These are phyloP conservation scores for Rana temporaria DNA, from an alignment of 2,113 vertebrate genomes.

Conservation along the genomic window DNA sequence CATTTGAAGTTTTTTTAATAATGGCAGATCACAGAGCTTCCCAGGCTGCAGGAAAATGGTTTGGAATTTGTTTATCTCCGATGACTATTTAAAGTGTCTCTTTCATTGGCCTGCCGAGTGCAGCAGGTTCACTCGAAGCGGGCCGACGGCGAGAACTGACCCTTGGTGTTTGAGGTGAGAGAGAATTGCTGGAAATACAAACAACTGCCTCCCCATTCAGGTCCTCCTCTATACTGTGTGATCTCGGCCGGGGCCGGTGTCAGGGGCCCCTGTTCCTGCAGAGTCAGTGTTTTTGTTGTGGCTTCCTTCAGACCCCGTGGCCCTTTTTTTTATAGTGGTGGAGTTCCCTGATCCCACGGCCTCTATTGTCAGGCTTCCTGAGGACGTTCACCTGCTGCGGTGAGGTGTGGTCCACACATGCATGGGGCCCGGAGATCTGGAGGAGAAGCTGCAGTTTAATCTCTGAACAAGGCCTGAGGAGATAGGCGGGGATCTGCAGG, in stretches of 20 bases:
- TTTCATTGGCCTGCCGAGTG: no score
- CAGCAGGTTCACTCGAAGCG: no score
- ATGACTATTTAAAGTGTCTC: no score
- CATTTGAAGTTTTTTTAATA: no score
- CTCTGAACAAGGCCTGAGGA: neutral
- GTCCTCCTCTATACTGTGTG: neutral
- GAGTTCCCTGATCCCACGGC: no score
- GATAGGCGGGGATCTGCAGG: neutral
- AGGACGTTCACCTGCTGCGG: conserved; percentile 27
- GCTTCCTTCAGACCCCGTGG: neutral
- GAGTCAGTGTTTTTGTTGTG: neutral
- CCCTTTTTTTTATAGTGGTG: neutral
- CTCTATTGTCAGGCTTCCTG: conserved; percentile 31
- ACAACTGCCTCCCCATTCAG: neutral
- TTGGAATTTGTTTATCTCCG: no score
- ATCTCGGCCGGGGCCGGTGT: conserved; percentile 5
- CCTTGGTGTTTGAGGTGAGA: no score
- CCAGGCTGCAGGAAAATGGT: no score
- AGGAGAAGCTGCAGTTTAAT: neutral
- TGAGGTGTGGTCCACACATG: neutral
- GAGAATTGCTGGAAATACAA: no score
- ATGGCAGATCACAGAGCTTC: no score
- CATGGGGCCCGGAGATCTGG: neutral
- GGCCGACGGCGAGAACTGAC: no score
- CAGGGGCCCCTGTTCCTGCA: neutral